Base-by-base conservation (phyloP, 2,888 invertebrate genomes). In the Flexamia atlantica region DNA sequence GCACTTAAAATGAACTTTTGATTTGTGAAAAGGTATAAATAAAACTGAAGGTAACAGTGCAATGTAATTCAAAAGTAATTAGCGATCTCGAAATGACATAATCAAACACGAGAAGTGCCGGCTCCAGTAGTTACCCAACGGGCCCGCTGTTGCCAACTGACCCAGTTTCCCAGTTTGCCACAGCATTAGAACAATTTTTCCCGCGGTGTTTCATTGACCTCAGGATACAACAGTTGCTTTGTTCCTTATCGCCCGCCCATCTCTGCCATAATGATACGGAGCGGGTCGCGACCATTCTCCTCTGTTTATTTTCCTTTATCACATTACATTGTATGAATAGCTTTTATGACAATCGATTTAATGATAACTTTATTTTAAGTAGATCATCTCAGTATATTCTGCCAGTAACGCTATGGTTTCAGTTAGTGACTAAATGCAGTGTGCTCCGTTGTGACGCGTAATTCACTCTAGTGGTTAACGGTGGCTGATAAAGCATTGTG, bases 151-250 rank as follows among this genome's bases (percentile, higher is more conserved):
- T 60, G 25, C 25, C 14, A 64, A 28, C 28, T 64, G 64, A 64
- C 64, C 64, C 64, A 64, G 64, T 64, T 64, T 64, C 64, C 14
- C 64, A 64, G 64, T 64, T 64, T 64, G 64, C 64, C 64, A 64
- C 64, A 64, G 30, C 64, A 64, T 64, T 64, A 64, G 64, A 28
- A 64, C 25, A 64, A 64, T 28, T 64, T 64, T 64, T 64, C 64
- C 64, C 64, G 64, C 64, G 64, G 64, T 64, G 64, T 64, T 64
- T 64, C 64, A 30, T 64, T 64, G 64, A 64, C 64, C 64, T 30
- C 64, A 64, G 64, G 60, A 64, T 28, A 64, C 64, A 64, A 64
- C 64, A 64, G 64, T 64, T 64, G 28, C 64, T 64, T 64, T 64
- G 64, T 64, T 30, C 30, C 64, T 64, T 64, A 64, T 64, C 64